A percentile compares a stretch with the other conserved stretches of the same genome.
Evolutionary conservation across 2,888 invertebrate genomes (phyloP).

Genomic region (Oligia latruncula): DNA sequence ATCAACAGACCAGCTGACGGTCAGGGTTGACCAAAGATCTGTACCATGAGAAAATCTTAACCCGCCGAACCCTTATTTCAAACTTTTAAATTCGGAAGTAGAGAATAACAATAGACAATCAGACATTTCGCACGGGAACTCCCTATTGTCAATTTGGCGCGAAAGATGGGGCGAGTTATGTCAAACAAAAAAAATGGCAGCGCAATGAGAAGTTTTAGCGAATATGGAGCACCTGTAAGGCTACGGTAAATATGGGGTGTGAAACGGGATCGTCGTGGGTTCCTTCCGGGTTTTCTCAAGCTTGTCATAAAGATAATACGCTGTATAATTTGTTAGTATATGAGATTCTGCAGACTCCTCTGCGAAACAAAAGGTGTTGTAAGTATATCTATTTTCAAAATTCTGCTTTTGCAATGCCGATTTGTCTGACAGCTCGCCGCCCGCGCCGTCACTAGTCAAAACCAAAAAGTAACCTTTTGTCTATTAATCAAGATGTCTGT

Average conservation of each 20-base stretch:
- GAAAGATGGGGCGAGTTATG: conserved; percentile 38
- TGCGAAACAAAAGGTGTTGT: conserved; percentile 38
- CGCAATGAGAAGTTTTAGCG: conserved; percentile 46
- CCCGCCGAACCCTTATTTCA: conserved; percentile 41
- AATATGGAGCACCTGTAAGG: conserved; percentile 56
- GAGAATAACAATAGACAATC: conserved; percentile 62
- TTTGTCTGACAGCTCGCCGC: not conserved
- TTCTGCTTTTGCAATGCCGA: not conserved
- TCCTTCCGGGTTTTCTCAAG: conserved; percentile 50
- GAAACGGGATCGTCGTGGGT: conserved; percentile 48
- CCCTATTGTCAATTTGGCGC: conserved; percentile 53
- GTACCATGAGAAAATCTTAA: conserved; percentile 44
- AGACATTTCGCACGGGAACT: conserved; percentile 63
- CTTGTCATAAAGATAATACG: conserved; percentile 23
- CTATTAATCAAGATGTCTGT: too few species aligned
- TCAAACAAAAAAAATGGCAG: conserved; percentile 55
- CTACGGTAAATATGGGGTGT: conserved; percentile 31
- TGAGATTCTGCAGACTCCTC: conserved; percentile 20
- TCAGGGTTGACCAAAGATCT: conserved; percentile 53
- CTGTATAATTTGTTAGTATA: conserved; percentile 39
- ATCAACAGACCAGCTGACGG: conserved; percentile 34
- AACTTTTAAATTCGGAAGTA: conserved; percentile 55
- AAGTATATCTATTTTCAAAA: not conserved
- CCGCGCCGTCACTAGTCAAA: not conserved
- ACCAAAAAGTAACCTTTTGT: not conserved